Conservation (phyloP, 2,797 vertebrate species). For the Karalla daura region DNA sequence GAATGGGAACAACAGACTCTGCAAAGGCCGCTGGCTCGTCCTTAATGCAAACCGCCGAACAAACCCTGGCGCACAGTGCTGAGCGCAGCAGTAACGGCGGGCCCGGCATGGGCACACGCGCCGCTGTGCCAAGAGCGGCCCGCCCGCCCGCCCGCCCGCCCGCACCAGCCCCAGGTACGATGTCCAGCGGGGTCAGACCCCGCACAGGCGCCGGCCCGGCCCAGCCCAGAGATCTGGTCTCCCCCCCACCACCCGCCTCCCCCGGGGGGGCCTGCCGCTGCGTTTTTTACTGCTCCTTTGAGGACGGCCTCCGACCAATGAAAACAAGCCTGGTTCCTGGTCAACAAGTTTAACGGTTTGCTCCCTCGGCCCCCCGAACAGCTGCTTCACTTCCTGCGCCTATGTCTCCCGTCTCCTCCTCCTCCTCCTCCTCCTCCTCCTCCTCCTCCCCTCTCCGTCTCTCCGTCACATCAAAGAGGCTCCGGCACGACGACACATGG, state of each 20-base stretch:
- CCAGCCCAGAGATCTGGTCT: no score
- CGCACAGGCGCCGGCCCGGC: no score
- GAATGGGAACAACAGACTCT: constrained; percentile 23
- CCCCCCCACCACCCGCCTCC: constrained; percentile 11
- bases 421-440: constrained; percentile 4
- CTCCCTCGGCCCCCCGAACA: constrained; percentile 46
- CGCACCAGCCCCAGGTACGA: constrained; percentile 45
- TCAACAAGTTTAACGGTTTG: constrained; percentile 51
- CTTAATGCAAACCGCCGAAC: constrained; percentile 49
- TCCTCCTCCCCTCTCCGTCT: not conserved
- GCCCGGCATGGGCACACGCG: constrained; percentile 44
- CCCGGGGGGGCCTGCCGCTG: not conserved
- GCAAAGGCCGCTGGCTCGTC: constrained; percentile 17
- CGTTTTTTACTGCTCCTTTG: constrained; percentile 34
- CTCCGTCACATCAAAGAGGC: constrained; percentile 16
- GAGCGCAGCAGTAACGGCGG: constrained; percentile 52
- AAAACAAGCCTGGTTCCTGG: constrained; percentile 38
- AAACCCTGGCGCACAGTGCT: constrained; percentile 30
- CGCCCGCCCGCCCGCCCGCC: no score
- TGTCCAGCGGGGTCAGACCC: constrained; percentile 21
- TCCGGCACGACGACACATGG: not conserved
- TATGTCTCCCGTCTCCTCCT: constrained; percentile 1
- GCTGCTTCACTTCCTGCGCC: constrained; percentile 30
- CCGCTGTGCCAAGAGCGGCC: constrained; percentile 40
- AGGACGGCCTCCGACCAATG: constrained; percentile 20